Percentiles rank a stretch among this genome's conserved stretches.
phyloP scores from a whole-genome alignment of 2,797 vertebrate genomes.

The Phoxinus dragarum region DNA sequence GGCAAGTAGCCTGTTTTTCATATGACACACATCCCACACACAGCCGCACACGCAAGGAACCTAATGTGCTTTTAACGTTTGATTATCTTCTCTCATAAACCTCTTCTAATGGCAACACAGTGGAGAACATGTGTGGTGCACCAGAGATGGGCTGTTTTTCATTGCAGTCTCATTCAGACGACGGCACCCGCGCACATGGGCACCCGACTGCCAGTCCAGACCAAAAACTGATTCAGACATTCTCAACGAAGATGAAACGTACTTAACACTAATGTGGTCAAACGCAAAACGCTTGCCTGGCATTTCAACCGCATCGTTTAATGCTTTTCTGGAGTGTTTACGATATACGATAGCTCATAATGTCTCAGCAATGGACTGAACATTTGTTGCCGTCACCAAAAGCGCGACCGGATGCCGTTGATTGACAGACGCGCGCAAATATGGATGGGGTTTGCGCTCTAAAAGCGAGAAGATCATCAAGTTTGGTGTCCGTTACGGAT shows the following conservation, averaged over 20 bases:
- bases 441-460: not conserved
- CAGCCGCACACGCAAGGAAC: conserved; percentile 56
- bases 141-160: conserved; percentile 49
- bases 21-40: conserved; percentile 52
- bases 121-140: conserved; percentile 66
- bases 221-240: conserved; percentile 25
- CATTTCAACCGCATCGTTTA: conserved; percentile 12
- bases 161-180: conserved; percentile 57
- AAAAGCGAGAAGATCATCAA: conserved; percentile 15
- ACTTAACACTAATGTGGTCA: conserved; percentile 26
- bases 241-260: conserved; percentile 43
- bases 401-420: not conserved
- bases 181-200: conserved; percentile 17
- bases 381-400: conserved; percentile 9
- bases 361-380: not conserved
- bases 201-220: conserved; percentile 19
- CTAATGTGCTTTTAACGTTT: conserved; percentile 55
- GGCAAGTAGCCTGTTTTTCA: conserved; percentile 29
- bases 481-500: not conserved
- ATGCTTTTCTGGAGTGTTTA: conserved; percentile 37
- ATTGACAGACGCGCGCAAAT: conserved; percentile 17
- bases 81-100: conserved; percentile 65
- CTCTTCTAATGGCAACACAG: conserved; percentile 34
- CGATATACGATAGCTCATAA: conserved; percentile 19
- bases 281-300: conserved; percentile 2